Evolutionary conservation across 2,113 vertebrate genomes (phyloP).

Genomic region (Neogale vison): DNA sequence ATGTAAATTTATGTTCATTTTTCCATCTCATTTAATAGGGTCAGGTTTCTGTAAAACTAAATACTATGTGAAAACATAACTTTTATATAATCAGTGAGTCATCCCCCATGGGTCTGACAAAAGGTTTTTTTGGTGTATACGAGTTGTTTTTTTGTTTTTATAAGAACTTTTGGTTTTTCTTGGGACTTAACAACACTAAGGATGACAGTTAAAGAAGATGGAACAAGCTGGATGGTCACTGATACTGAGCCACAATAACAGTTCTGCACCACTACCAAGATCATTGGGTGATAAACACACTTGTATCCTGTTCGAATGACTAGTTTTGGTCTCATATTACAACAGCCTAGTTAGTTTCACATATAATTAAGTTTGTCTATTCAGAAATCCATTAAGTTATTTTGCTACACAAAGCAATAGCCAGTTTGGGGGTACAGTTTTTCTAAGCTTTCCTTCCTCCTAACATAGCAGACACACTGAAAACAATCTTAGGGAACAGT

Average conservation of each 20-base stretch:
- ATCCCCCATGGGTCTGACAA: neutral
- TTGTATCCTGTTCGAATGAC: neutral
- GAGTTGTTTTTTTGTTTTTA: neutral
- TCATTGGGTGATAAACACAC: neutral
- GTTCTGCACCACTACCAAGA: neutral
- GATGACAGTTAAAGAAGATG: neutral
- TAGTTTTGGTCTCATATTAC: neutral
- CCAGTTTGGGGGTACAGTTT: neutral
- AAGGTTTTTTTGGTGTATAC: neutral
- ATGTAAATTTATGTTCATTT: neutral
- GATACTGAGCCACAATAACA: neutral
- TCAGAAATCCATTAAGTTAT: neutral
- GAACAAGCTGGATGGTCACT: neutral
- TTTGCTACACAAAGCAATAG: neutral
- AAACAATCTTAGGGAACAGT: neutral
- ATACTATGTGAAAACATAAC: neutral
- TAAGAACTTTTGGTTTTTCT: neutral
- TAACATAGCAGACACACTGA: neutral
- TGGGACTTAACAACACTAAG: neutral
- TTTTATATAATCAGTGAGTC: neutral
- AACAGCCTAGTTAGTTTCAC: neutral
- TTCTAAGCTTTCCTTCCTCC: neutral
- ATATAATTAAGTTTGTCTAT: neutral
- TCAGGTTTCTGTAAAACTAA: neutral
- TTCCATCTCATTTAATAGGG: neutral